Percentiles rank a stretch among this genome's conserved stretches.
These are phyloP conservation scores for Goniozus legneri DNA, from an alignment of 1,140 invertebrate species.

Conservation along the genomic window DNA sequence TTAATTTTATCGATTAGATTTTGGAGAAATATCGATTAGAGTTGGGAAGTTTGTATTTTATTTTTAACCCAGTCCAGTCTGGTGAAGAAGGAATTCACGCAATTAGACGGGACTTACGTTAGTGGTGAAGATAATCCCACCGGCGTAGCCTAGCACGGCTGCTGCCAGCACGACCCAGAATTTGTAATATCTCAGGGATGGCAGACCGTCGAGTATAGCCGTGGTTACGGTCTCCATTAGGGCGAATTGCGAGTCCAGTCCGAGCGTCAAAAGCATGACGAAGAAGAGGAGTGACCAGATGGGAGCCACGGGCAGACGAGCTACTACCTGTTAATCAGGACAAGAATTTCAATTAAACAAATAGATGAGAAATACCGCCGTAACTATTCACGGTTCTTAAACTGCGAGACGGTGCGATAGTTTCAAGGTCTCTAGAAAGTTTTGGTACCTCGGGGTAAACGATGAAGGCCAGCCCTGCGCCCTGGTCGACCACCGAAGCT, in stretches of 20 bases:
- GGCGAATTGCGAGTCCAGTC: slow-evolving; percentile 78
- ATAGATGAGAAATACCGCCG: no score
- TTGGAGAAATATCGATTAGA: no score
- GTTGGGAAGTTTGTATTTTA: no score
- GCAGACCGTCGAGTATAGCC: slow-evolving; percentile 73
- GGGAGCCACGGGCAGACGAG: slow-evolving; percentile 73
- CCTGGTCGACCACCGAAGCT: slow-evolving; percentile 71
- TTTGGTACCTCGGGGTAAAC: slow-evolving; percentile 85
- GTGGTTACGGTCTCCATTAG: slow-evolving; percentile 80
- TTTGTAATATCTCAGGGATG: slow-evolving; percentile 69
- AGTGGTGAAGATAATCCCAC: slow-evolving; percentile 74
- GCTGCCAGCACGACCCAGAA: slow-evolving; percentile 67
- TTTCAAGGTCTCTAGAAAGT: no score
- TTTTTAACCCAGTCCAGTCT: no score
- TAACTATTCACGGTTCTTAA: no score
- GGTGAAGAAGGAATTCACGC: no score
- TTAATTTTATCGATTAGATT: no score
- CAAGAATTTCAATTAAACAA: slow-evolving; percentile 4
- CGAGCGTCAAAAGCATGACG: slow-evolving; percentile 75
- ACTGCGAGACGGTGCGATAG: no score
- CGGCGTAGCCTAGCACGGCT: slow-evolving; percentile 69
- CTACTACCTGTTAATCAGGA: slow-evolving; percentile 58
- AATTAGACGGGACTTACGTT: slow-evolving; percentile 69
- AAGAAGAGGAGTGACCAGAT: slow-evolving; percentile 86
- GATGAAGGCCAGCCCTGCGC: slow-evolving; percentile 77